These are phyloP conservation scores for Lepus timidus DNA, from an alignment of 2,113 vertebrate genomes.

Conservation along the genomic window DNA sequence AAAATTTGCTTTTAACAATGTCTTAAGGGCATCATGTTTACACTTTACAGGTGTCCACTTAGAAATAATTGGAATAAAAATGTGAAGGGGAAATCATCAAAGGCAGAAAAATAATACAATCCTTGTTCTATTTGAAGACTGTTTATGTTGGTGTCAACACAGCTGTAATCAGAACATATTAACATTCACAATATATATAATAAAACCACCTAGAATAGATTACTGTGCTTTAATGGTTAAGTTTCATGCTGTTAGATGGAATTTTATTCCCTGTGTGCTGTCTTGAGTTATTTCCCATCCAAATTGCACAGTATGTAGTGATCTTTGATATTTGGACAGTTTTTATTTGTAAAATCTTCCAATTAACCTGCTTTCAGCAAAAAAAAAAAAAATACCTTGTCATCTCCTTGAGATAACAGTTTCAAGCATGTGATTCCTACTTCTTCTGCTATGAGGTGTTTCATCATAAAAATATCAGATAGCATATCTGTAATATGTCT, in stretches of 20 bases:
- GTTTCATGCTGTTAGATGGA: constrained; percentile 46
- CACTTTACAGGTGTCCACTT: neutral
- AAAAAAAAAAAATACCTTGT: constrained; percentile 20
- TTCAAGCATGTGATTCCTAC: constrained; percentile 2
- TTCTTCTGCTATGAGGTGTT: constrained; percentile 35
- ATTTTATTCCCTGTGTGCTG: constrained; percentile 48
- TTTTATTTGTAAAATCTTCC: constrained; percentile 55
- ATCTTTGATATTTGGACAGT: constrained; percentile 68
- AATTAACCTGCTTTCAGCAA: constrained; percentile 65
- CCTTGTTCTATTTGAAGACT: neutral
- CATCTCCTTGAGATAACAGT: constrained; percentile 63
- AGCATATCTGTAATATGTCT: neutral
- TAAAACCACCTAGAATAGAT: constrained; percentile 38
- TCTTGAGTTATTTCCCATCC: constrained; percentile 62
- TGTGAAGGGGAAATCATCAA: neutral
- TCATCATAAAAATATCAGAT: constrained; percentile 69
- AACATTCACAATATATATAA: constrained; percentile 33
- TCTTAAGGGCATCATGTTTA: neutral
- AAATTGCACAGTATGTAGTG: constrained; percentile 41
- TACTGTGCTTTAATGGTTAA: constrained; percentile 31
- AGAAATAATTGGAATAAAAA: constrained; percentile 20
- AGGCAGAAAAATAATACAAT: constrained; percentile 41
- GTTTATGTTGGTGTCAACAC: neutral
- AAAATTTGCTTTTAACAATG: constrained; percentile 28
- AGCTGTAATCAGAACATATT: constrained; percentile 32